Conservation (phyloP, 2,888 invertebrate species). For the Dione juno region DNA sequence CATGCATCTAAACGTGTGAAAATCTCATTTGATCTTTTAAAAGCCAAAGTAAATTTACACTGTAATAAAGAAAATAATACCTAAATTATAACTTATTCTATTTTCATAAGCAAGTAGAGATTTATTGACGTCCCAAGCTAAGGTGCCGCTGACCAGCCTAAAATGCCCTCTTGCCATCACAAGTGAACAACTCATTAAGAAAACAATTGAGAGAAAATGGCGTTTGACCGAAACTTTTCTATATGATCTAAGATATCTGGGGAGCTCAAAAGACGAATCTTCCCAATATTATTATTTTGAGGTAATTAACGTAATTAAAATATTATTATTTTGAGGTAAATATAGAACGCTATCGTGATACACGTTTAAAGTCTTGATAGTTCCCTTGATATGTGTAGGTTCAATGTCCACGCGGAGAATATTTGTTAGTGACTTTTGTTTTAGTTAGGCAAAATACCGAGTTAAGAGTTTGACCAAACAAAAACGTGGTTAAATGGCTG, state of each 20-base stretch:
- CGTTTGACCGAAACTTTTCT: slow-evolving; percentile 56
- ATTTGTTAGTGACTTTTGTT: too few species aligned
- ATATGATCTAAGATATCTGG: slow-evolving; percentile 61
- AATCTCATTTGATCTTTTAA: not conserved
- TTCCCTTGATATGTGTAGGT: too few species aligned
- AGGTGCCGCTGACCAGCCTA: slow-evolving; percentile 55
- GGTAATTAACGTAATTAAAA: slow-evolving; percentile 54
- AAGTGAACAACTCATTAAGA: slow-evolving; percentile 57
- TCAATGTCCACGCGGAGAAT: too few species aligned
- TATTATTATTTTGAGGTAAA: slow-evolving; percentile 73
- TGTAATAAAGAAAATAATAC: too few species aligned
- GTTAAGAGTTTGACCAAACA: too few species aligned
- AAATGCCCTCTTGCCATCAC: slow-evolving; percentile 57
- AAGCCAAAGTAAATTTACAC: too few species aligned
- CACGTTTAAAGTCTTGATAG: too few species aligned
- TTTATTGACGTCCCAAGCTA: slow-evolving; percentile 50
- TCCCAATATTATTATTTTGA: slow-evolving; percentile 71
- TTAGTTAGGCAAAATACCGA: too few species aligned
- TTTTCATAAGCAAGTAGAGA: slow-evolving; percentile 56
- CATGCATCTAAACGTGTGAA: too few species aligned
- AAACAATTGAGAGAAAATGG: slow-evolving; percentile 67
- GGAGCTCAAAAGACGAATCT: slow-evolving; percentile 60
- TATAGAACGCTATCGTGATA: too few species aligned
- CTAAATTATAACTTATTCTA: not conserved
- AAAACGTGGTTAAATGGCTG: too few species aligned